Percentiles rank a stretch among this genome's conserved stretches.
These are phyloP conservation scores for Sciurus carolinensis DNA, from an alignment of 2,797 vertebrate species.

Conservation along the genomic window DNA sequence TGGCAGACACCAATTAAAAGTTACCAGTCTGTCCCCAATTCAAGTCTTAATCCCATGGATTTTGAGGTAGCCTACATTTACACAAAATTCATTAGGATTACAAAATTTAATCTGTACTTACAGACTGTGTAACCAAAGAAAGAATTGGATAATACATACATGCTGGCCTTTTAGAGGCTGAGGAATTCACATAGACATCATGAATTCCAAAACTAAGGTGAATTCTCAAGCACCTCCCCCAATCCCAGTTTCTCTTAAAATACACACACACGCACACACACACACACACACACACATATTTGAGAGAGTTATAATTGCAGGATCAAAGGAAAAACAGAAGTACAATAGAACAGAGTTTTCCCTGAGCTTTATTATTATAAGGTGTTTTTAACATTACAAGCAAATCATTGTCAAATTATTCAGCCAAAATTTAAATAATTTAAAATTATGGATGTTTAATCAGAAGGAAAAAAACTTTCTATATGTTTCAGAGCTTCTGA, in stretches of 20 bases:
- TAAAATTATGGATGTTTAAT: neutral
- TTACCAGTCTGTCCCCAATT: neutral
- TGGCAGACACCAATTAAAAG: neutral
- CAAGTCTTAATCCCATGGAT: neutral
- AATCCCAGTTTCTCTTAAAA: neutral
- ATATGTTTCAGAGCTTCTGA: neutral
- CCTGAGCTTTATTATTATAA: neutral
- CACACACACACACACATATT: too few relatives aligned
- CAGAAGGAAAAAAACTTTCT: neutral
- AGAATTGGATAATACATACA: neutral
- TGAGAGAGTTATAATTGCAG: neutral
- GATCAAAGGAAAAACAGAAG: neutral
- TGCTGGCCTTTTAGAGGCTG: neutral
- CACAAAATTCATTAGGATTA: neutral
- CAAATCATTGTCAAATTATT: neutral
- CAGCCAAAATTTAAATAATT: neutral
- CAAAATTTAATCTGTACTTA: neutral
- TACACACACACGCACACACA: too few relatives aligned
- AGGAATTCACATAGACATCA: neutral
- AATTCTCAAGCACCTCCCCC: neutral
- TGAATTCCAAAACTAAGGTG: neutral
- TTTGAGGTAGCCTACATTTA: constrained; percentile 8
- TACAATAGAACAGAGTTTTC: neutral
- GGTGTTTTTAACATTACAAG: neutral
- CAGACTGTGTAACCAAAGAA: neutral